Evolutionary conservation across 2,113 vertebrate species (phyloP).

Genomic region (Campylomormyrus tamandua): DNA sequence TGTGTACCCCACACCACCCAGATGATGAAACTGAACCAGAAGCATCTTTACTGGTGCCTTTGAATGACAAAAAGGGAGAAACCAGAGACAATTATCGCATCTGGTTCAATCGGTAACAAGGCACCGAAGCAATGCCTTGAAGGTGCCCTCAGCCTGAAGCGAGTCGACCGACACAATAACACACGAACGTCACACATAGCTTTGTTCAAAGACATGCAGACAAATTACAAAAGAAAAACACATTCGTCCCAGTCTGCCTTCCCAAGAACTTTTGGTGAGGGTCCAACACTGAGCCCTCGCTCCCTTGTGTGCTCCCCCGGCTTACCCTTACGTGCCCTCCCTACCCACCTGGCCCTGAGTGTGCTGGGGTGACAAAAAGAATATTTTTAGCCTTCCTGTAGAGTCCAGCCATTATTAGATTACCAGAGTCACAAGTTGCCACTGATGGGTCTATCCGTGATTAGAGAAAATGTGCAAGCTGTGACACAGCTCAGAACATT

Average conservation of each 20-base stretch:
- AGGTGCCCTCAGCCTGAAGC: neutral
- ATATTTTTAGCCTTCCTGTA: constrained; percentile 40
- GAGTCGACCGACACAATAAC: neutral
- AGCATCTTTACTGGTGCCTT: neutral
- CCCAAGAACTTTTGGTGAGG: neutral
- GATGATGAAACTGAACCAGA: neutral
- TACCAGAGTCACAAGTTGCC: constrained; percentile 53
- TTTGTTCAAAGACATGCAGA: neutral
- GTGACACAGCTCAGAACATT: constrained; percentile 57
- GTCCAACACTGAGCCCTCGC: neutral
- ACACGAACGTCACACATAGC: neutral
- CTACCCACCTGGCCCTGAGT: constrained; percentile 9
- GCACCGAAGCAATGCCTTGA: constrained; percentile 43
- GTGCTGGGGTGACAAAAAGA: constrained; percentile 22
- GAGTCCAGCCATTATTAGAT: constrained; percentile 50
- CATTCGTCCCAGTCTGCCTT: too few species aligned
- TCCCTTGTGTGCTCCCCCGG: neutral
- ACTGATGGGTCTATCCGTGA: constrained; percentile 48
- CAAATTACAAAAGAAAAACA: constrained; percentile 3
- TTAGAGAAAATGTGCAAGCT: constrained; percentile 56
- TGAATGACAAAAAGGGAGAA: constrained; percentile 25
- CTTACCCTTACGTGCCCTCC: neutral
- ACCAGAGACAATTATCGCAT: constrained; percentile 55
- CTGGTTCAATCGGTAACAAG: constrained; percentile 55
- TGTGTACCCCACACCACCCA: neutral